phyloP scores from a whole-genome alignment of 1,140 invertebrate genomes.

The Drosophila funebris region DNA sequence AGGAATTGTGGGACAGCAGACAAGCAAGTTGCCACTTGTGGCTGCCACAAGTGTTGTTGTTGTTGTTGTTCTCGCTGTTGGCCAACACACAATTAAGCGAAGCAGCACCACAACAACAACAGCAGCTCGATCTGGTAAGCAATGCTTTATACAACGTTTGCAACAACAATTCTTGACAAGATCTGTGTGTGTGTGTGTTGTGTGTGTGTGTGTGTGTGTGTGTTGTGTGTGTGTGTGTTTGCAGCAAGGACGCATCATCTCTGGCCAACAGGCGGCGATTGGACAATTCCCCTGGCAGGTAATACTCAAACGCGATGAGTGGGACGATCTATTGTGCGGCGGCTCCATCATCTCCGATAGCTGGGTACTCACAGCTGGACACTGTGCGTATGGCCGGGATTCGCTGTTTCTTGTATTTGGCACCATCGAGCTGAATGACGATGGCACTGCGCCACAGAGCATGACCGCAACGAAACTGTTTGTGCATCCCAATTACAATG shows the following conservation, averaged over 20 bases:
- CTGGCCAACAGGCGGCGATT: conserved; percentile 36
- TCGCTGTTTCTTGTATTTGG: conserved; percentile 83
- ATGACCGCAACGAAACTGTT: conserved; percentile 77
- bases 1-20: conserved; percentile 4
- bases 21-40: neutral
- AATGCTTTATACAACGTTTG: neutral
- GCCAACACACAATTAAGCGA: neutral
- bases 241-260: conserved; percentile 68
- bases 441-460: conserved; percentile 58
- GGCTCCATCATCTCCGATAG: conserved; percentile 85
- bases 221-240: too few relatives aligned
- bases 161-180: neutral
- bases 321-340: conserved; percentile 84
- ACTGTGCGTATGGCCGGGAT: conserved; percentile 83
- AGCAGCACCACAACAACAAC: neutral
- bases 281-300: conserved; percentile 81
- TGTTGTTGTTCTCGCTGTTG: neutral
- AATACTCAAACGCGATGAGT: conserved; percentile 65
- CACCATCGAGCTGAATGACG: conserved; percentile 82
- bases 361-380: conserved; percentile 86
- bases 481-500: conserved; percentile 84
- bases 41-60: neutral
- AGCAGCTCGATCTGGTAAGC: neutral
- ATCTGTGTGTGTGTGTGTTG: too few relatives aligned
- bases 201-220: too few relatives aligned